Evolutionary conservation across 2,113 vertebrate species (phyloP), one percentile per base, ranked within the genome.

Genomic region (Chaenocephalus aceratus): DNA sequence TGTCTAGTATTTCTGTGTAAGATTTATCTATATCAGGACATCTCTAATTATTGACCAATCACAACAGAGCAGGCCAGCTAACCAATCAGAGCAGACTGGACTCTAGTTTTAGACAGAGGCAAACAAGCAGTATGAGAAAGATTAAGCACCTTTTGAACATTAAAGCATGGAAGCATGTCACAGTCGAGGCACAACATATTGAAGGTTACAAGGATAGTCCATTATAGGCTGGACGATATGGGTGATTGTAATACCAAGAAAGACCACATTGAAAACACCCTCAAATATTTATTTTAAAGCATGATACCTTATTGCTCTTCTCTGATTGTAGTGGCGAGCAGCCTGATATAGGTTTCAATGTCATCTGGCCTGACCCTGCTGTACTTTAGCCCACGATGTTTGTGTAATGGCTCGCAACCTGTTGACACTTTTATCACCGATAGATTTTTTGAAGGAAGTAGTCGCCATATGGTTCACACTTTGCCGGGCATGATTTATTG

Each of bases 371-470:
- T 14, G 74, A 52, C 64, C 11, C 57, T 48, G 59, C 53, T 61
- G 57, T 67, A 58, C 65, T 36, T 72, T 52, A 63, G 72, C 65
- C 61, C 16, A 41, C 83, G 65, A 81, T 81, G 80, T 79, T 87
- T 77, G 80, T 84, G 79, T 89, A 90, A 85, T 81, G 76, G 83
- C 59, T 80, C 70, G 30, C 89, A 85, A 92, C 89, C 91, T 84
- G 85, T 89, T 89, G 89, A 80, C 90, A 89, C 81, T 72, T 93
- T 93, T 92, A 92, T 91, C 83, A 87, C 84, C 89, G 64, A 87
- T 86, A 84, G 84, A 85, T 91, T 90, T 41, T 91, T 75, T 67
- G 79, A 88, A 83, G 84, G 77, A 69, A 77, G 75, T 52, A 72
- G 64, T 71, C 45, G 51, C 78, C 79, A 15, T 79, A 82, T 87